phyloP scores from a whole-genome alignment of 2,888 invertebrate genomes.

The Cistogaster globosa region DNA sequence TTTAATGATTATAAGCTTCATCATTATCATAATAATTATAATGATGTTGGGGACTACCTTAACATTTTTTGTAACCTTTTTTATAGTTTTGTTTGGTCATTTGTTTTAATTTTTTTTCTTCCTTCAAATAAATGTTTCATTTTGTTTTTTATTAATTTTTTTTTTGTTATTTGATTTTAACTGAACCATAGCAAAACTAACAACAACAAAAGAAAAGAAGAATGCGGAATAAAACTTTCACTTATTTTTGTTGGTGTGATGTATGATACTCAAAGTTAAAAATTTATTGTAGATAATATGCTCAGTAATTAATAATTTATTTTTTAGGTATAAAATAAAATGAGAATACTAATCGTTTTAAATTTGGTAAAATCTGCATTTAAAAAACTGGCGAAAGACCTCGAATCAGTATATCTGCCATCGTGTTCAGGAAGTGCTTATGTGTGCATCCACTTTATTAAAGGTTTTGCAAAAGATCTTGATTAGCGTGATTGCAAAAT shows the following conservation, averaged over 20 bases:
- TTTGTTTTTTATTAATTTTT: slow-evolving; percentile 30
- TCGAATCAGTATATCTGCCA: no score
- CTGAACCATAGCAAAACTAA: slow-evolving; percentile 77
- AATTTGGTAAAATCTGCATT: no score
- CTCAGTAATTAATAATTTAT: no score
- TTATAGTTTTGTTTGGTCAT: slow-evolving; percentile 64
- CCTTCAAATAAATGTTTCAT: slow-evolving; percentile 5
- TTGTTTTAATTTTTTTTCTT: slow-evolving; percentile 44
- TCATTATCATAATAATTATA: slow-evolving; percentile 17
- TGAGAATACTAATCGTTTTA: no score
- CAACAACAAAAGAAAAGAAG: slow-evolving; percentile 56
- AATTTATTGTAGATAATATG: no score
- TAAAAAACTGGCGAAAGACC: no score
- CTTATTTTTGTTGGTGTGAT: slow-evolving; percentile 72
- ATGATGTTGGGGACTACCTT: slow-evolving; percentile 54
- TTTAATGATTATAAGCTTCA: slow-evolving; percentile 19
- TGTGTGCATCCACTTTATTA: no score
- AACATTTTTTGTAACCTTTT: slow-evolving; percentile 65
- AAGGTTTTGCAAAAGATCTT: no score
- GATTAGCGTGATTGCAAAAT: no score
- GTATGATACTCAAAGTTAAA: background rate
- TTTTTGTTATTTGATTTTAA: slow-evolving; percentile 74
- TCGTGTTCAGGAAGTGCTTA: no score
- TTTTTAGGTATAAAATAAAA: no score
- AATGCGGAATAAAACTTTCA: slow-evolving; percentile 82